Percentiles rank a stretch among this genome's conserved stretches.
phyloP scores from a whole-genome alignment of 2,797 vertebrate species.

The Helostoma temminkii region DNA sequence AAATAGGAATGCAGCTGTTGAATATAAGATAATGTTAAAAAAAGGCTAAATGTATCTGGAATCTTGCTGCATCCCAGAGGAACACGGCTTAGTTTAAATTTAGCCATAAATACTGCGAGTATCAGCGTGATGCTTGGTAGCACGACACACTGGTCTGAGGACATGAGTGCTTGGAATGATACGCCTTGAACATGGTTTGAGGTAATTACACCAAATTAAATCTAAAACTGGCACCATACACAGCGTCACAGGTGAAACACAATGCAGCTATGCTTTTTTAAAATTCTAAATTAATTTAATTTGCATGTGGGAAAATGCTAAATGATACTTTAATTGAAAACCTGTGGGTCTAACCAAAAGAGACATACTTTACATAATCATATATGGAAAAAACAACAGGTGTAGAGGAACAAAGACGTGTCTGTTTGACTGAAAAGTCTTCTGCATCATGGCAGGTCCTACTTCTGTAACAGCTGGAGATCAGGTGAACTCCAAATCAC shows the following conservation, averaged over 20 bases:
- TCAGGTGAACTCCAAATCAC: conserved; percentile 46
- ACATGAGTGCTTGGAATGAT: conserved; percentile 36
- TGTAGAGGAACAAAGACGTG: conserved; percentile 24
- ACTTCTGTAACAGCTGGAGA: conserved; percentile 31
- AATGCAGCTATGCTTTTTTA: neutral
- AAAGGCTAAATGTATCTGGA: conserved; percentile 8
- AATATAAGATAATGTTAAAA: neutral
- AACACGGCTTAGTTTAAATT: conserved; percentile 32
- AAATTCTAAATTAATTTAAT: conserved; percentile 5
- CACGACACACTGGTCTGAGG: conserved; percentile 49
- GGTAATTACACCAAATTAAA: conserved; percentile 40
- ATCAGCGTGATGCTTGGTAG: conserved; percentile 17
- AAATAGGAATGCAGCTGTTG: conserved; percentile 7
- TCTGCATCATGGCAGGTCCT: conserved; percentile 24
- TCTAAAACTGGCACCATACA: conserved; percentile 36
- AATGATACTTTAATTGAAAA: neutral
- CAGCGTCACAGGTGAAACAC: neutral
- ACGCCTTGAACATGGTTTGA: conserved; percentile 36
- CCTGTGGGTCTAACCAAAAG: no score
- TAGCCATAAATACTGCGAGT: conserved; percentile 32
- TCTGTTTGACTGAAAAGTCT: conserved; percentile 8
- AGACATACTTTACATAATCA: neutral
- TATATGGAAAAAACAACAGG: conserved; percentile 9
- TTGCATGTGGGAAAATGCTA: neutral
- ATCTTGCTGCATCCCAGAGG: conserved; percentile 18